Evolutionary conservation across 2,113 vertebrate genomes (phyloP), one percentile per base, ranked within the genome.

Genomic region (Fregata magnificens): DNA sequence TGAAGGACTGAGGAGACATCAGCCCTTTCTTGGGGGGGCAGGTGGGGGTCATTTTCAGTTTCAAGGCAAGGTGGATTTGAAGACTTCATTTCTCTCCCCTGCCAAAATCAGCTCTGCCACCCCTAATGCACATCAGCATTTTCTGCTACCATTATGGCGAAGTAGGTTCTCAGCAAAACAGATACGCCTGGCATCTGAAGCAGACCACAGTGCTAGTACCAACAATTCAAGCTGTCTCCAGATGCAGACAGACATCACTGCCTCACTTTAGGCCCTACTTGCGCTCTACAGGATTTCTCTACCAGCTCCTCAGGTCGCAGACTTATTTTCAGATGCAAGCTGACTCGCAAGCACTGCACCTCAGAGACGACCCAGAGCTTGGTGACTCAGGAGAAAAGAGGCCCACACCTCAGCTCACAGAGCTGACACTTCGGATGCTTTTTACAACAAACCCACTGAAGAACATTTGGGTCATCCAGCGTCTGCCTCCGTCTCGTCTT

Each of bases 11-110:
- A 22, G 29, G 49, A 69, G 52, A 28, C 44, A 76, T 8, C 38
- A 71, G 16, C 18, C 56, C 38, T 59, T 34, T 56, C 47, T 31
- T 0, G 0, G 28, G 12, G 19, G 1, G 6, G 6, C 1, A 2
- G 7, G 20, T 11, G 11, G 20, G 6, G 6, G 7, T 7, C 4
- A 1, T 69, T 80, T 67, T 26, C 61, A 69, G 22, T 55, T 86
- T 45, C n/a, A 80, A 67, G 47, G 62, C 42, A 44, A 86, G 66
- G 58, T 50, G 32, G 56, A 38, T 47, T 50, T 55, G 36, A 77
- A 92, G 56, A 38, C 21, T 71, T 79, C 16, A 4, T 45, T 73
- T 82, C 61, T 55, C 29, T 63, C 38, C 32, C 59, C 29, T 62
- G 65, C 38, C 84, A 90, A 62, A 62, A 78, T 34, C 78, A 79